These are phyloP conservation scores for Illadopsis cleaveri DNA, from an alignment of 2,113 vertebrate species.

Conservation along the genomic window DNA sequence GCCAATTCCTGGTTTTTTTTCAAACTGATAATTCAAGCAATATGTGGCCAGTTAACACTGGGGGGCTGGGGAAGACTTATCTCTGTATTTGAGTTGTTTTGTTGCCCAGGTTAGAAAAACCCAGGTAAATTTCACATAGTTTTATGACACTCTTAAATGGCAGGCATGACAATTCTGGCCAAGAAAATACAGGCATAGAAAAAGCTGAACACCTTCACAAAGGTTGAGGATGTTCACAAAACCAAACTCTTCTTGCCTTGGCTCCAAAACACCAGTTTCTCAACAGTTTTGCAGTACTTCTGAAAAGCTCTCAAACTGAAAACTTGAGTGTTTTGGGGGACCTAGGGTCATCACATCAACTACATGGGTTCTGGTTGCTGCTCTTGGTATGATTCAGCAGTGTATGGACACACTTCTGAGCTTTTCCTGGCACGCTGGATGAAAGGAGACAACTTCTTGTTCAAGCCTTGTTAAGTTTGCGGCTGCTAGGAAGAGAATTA, in stretches of 20 bases:
- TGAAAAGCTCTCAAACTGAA: not conserved
- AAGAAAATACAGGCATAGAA: not conserved
- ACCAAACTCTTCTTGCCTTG: not conserved
- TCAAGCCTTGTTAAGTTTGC: not conserved
- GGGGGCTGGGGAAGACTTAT: fast-evolving
- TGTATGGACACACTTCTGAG: not conserved
- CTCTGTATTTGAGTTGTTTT: not conserved
- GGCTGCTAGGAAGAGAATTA: not conserved
- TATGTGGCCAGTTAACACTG: not conserved
- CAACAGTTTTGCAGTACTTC: not conserved
- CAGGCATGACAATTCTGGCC: not conserved
- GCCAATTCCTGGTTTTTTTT: not conserved
- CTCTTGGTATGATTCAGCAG: not conserved
- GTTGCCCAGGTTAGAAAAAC: not conserved
- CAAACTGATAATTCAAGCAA: not conserved
- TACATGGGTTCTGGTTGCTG: not conserved
- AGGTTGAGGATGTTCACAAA: not conserved
- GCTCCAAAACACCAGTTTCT: not conserved
- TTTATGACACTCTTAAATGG: not conserved
- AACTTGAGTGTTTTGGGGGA: not conserved
- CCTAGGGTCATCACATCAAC: not conserved
- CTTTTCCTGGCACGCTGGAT: not conserved
- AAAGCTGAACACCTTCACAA: not conserved
- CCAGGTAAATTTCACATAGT: not conserved
- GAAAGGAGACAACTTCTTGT: not conserved